These are phyloP conservation scores for Astreopora myriophthalma DNA, from an alignment of 64 coral and sea anemone genomes.

Conservation along the genomic window DNA sequence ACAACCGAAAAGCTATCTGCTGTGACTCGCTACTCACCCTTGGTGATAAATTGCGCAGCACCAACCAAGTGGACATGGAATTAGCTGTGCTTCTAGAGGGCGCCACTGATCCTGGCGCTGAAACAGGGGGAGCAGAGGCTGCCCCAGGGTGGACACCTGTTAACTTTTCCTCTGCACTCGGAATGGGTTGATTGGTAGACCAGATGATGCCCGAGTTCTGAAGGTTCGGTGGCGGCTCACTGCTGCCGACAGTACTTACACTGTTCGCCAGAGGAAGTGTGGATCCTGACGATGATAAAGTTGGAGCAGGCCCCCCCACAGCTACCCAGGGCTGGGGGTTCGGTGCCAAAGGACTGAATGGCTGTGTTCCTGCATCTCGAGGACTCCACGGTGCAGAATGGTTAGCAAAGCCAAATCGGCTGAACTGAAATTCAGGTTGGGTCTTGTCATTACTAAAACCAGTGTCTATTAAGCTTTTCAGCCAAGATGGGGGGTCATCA, in stretches of 20 bases:
- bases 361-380: conserved; percentile 61
- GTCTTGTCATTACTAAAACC: conserved; percentile 11
- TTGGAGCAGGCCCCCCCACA: conserved; percentile 78
- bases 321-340: conserved; percentile 89
- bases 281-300: conserved; percentile 37
- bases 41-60: conserved; percentile 88
- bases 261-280: conserved; percentile 54
- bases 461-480: conserved; percentile 74
- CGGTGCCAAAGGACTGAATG: conserved; percentile 59
- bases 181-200: conserved; percentile 92
- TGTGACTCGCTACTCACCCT: conserved; percentile 64
- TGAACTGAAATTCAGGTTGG: conserved; percentile 77
- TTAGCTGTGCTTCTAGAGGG: conserved; percentile 33
- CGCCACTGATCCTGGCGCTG: conserved; percentile 17
- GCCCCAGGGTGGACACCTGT: not conserved
- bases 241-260: conserved; percentile 14
- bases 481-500: conserved; percentile 74
- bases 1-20: not conserved
- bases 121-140: conserved; percentile 19
- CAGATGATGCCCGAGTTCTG: conserved; percentile 88
- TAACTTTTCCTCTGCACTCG: conserved; percentile 82
- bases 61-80: conserved; percentile 96
- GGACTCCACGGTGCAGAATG: conserved; percentile 77
- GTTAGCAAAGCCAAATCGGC: conserved; percentile 77
- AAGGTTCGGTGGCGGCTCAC: conserved; percentile 64